Conservation (phyloP, 2,113 vertebrate species). For the Australoheros scitulus region DNA sequence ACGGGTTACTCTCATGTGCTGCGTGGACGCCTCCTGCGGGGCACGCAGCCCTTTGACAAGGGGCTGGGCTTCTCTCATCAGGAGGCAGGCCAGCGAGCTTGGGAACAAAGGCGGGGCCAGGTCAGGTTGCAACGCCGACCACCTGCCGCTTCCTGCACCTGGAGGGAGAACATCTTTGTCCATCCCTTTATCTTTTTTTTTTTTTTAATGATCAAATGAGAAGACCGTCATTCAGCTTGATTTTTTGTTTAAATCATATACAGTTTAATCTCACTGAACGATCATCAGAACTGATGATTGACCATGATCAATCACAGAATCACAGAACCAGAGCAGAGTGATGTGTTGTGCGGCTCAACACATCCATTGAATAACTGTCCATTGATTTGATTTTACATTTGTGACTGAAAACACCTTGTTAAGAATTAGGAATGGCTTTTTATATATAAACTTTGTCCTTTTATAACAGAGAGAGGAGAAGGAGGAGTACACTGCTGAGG, state of each 20-base stretch:
- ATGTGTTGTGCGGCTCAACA: conserved; percentile 65
- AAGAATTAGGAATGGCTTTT: neutral
- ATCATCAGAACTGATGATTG: conserved; percentile 46
- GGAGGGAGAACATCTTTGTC: conserved; percentile 54
- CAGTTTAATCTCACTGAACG: conserved; percentile 12
- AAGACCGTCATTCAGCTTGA: conserved; percentile 14
- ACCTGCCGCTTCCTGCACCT: conserved; percentile 50
- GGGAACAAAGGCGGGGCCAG: conserved; percentile 74
- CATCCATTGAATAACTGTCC: conserved; percentile 34
- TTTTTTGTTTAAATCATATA: conserved; percentile 33
- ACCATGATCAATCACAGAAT: conserved; percentile 48
- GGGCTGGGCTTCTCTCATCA: conserved; percentile 76
- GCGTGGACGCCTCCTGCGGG: conserved; percentile 69
- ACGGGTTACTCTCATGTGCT: conserved; percentile 77
- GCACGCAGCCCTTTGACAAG: conserved; percentile 76
- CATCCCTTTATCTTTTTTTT: conserved; percentile 41
- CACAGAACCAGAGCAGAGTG: conserved; percentile 13
- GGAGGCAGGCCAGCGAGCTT: conserved; percentile 64
- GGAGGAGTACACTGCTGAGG: conserved; percentile 83
- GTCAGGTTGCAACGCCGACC: conserved; percentile 69
- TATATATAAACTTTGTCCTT: neutral
- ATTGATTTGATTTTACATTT: conserved; percentile 31
- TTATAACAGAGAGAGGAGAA: conserved; percentile 84
- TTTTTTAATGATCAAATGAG: conserved; percentile 21
- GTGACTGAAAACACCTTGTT: neutral